Evolutionary conservation across 1,140 invertebrate genomes (phyloP).

Genomic region (Lycorma delicatula): DNA sequence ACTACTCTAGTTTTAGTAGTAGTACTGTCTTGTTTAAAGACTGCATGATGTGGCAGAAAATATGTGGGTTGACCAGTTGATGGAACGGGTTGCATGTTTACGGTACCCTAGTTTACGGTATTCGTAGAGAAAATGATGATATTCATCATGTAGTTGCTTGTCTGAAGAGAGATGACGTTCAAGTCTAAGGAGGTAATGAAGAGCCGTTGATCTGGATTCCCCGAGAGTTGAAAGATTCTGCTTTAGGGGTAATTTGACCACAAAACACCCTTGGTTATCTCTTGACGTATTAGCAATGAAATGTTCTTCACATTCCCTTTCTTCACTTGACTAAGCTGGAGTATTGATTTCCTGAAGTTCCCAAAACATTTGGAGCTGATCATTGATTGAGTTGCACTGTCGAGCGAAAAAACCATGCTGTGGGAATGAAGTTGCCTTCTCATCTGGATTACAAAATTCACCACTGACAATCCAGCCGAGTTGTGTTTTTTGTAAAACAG

Average conservation of each 20-base stretch:
- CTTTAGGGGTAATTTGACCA: constrained; percentile 12
- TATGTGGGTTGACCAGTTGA: constrained; percentile 11
- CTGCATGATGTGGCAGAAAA: constrained; percentile 18
- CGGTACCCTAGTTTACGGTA: constrained; percentile 3
- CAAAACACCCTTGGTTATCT: constrained; percentile 5
- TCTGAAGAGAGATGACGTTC: neutral
- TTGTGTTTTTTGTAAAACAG: neutral
- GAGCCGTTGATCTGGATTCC: constrained; percentile 6
- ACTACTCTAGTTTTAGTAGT: constrained; percentile 17
- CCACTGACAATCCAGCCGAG: neutral
- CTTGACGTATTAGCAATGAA: constrained; percentile 4
- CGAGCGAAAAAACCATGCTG: neutral
- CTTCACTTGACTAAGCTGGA: neutral
- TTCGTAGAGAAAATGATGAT: constrained; percentile 1
- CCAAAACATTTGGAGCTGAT: constrained; percentile 6
- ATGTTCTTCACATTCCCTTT: constrained; percentile 7
- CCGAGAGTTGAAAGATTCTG: neutral
- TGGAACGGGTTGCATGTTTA: neutral
- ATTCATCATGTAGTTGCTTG: neutral
- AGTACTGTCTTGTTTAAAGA: constrained; percentile 10
- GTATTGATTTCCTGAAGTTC: neutral
- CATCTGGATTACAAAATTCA: neutral
- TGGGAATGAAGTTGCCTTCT: too few relatives aligned
- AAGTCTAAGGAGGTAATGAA: neutral
- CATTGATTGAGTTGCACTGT: neutral